Conservation (phyloP, 2,888 invertebrate species). For the Andrena praecox region DNA sequence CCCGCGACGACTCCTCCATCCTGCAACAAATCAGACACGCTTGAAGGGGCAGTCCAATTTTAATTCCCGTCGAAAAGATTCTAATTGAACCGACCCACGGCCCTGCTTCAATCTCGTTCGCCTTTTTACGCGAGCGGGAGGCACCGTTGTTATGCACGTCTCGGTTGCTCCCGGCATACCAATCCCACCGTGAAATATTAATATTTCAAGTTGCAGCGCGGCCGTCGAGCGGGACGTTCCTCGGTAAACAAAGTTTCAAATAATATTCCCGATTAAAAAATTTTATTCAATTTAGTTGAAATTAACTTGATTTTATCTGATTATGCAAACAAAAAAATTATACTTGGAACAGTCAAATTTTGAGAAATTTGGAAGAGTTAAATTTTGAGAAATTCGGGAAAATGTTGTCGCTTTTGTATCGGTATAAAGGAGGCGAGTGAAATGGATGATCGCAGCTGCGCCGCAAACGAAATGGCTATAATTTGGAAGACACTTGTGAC, state of each 20-base stretch:
- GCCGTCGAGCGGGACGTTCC: not conserved
- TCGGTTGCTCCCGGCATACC: conserved; percentile 17
- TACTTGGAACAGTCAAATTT: too few relatives aligned
- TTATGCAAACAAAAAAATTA: too few relatives aligned
- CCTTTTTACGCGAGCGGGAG: conserved; percentile 4
- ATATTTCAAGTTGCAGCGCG: conserved; percentile 15
- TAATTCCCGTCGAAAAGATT: conserved; percentile 67
- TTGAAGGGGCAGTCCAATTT: conserved; percentile 60
- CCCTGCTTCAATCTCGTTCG: conserved; percentile 24
- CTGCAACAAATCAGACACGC: conserved; percentile 85
- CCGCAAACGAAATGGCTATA: conserved; percentile 15
- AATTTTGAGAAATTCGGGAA: too few relatives aligned
- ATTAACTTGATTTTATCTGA: too few relatives aligned
- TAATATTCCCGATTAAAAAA: not conserved
- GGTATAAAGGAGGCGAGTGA: not conserved
- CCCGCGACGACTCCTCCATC: conserved; percentile 92
- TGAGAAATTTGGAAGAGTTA: too few relatives aligned
- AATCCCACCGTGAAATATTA: conserved; percentile 41
- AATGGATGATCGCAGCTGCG: conserved; percentile 29
- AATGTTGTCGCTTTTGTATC: not conserved
- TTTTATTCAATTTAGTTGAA: too few relatives aligned
- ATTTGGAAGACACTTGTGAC: conserved; percentile 41
- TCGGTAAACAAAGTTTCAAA: conserved; percentile 4
- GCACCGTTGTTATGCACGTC: conserved; percentile 16
- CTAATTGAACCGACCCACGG: conserved; percentile 54